A percentile compares a stretch with the other conserved stretches of the same genome.
These are phyloP conservation scores for Drosophila melanosoma DNA, from an alignment of 2,888 invertebrate genomes.

Conservation along the genomic window DNA sequence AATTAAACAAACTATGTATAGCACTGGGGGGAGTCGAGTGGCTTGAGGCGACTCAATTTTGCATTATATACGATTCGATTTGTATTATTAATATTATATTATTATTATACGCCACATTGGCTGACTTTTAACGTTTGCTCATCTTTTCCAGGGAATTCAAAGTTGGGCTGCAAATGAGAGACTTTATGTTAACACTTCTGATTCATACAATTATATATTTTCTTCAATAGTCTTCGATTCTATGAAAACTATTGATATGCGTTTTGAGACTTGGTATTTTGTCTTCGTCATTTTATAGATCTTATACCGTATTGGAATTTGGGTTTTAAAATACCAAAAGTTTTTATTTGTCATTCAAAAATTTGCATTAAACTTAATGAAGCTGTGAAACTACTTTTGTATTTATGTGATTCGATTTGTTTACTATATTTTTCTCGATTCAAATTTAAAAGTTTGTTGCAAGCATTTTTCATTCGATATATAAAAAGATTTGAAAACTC, in stretches of 20 bases:
- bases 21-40: conserved; percentile 52
- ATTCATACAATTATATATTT: conserved; percentile 24
- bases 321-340: conserved; percentile 12
- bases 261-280: background rate
- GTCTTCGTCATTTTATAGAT: background rate
- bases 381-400: background rate
- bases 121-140: conserved; percentile 53
- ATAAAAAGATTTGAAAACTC: background rate
- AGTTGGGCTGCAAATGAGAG: conserved; percentile 41
- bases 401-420: background rate
- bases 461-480: background rate
- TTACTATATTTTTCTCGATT: background rate
- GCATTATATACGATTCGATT: conserved; percentile 58
- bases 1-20: conserved; percentile 67
- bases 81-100: conserved; percentile 21
- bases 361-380: conserved; percentile 50
- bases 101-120: conserved; percentile 60
- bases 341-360: background rate
- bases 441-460: background rate
- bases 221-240: background rate
- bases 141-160: conserved; percentile 46
- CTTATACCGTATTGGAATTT: conserved; percentile 10
- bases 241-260: conserved; percentile 1
- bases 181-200: conserved; percentile 17
- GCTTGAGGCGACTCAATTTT: conserved; percentile 52